A percentile compares a stretch with the other conserved stretches of the same genome.
Conservation (phyloP, 2,113 vertebrate genomes). For the Lathamus discolor region DNA sequence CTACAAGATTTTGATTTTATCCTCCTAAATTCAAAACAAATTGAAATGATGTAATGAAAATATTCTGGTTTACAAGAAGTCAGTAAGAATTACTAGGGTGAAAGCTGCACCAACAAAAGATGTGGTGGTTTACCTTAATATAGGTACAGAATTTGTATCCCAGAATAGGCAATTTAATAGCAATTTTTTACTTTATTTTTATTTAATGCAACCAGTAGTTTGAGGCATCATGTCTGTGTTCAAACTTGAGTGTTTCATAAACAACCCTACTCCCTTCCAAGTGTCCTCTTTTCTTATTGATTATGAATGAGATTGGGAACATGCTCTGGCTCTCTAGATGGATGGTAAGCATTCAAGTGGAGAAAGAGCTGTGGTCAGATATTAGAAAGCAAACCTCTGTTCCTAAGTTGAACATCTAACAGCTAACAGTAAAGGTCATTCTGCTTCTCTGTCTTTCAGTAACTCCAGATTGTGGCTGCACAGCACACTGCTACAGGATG, state of each 20-base stretch:
- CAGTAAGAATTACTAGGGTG: neutral
- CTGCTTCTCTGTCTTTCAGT: neutral
- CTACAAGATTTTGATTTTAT: neutral
- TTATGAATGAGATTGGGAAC: neutral
- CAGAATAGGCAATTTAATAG: neutral
- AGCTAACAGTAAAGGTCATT: neutral
- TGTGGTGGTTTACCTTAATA: neutral
- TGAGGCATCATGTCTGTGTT: neutral
- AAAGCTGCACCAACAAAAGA: neutral
- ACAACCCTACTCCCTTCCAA: neutral
- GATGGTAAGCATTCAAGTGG: neutral
- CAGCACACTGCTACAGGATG: neutral
- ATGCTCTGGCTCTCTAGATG: rapidly evolving
- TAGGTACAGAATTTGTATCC: neutral
- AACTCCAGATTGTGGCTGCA: neutral
- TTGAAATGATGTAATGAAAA: neutral
- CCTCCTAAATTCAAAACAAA: neutral
- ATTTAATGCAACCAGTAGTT: neutral
- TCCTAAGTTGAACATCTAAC: neutral
- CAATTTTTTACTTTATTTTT: neutral
- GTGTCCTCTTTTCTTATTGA: neutral
- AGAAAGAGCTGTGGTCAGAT: neutral
- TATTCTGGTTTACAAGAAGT: neutral
- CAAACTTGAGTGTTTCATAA: neutral
- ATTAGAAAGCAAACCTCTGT: neutral